A percentile compares a stretch with the other conserved stretches of the same genome.
Evolutionary conservation across 2,888 invertebrate species (phyloP).

Genomic region (Dorcus hopei): DNA sequence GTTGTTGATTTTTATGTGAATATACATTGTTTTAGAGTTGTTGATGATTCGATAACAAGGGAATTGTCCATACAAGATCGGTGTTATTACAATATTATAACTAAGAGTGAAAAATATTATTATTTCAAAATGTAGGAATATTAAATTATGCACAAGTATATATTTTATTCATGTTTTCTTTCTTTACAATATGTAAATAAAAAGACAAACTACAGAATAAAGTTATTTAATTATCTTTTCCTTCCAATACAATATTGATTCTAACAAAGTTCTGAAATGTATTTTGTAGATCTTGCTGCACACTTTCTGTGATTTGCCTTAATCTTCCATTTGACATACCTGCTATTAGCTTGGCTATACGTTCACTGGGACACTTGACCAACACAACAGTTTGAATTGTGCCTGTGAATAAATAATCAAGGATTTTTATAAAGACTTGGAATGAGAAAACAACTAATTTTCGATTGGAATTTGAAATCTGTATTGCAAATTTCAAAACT

Average conservation of each 20-base stretch:
- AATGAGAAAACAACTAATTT: not conserved
- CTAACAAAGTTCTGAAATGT: slow-evolving; percentile 42
- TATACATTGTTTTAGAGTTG: slow-evolving; percentile 14
- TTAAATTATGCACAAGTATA: too few species aligned
- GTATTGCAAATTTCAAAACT: too few species aligned
- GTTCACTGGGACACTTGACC: slow-evolving; percentile 61
- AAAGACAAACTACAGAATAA: too few species aligned
- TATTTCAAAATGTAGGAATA: slow-evolving; percentile 15
- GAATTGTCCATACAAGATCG: slow-evolving; percentile 30
- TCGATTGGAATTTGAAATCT: not conserved
- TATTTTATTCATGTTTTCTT: too few species aligned
- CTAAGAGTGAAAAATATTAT: slow-evolving; percentile 28
- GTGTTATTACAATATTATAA: slow-evolving; percentile 38
- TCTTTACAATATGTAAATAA: too few species aligned
- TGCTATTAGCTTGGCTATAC: slow-evolving; percentile 63
- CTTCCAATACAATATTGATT: slow-evolving; percentile 38
- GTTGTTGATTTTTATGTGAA: slow-evolving; percentile 1
- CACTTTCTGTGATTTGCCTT: slow-evolving; percentile 61
- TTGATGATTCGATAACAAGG: slow-evolving; percentile 3
- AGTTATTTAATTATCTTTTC: slow-evolving; percentile 12
- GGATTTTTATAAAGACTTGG: not conserved
- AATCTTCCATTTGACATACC: slow-evolving; percentile 68
- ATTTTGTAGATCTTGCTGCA: slow-evolving; percentile 43
- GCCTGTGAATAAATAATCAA: slow-evolving; percentile 43
- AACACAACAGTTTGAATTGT: slow-evolving; percentile 56